These are phyloP conservation scores for Sarcophaga peregrina DNA, from an alignment of 1,140 invertebrate species.

Conservation along the genomic window DNA sequence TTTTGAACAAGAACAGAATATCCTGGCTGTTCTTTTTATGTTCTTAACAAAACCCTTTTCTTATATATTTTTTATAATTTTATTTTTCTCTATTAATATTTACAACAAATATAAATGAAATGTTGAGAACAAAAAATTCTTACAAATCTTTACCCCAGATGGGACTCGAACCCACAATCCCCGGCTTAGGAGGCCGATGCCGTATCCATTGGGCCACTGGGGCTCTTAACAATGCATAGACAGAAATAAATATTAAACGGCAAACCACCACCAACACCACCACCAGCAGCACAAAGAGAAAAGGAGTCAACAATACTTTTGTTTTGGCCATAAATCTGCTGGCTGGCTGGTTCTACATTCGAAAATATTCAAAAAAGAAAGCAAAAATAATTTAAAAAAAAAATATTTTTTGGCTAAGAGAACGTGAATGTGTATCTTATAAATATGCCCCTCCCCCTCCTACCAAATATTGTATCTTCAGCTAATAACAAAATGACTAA, in stretches of 20 bases:
- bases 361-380: not conserved
- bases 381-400: not conserved
- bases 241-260: not conserved
- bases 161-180: constrained; percentile 52
- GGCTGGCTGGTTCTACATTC: not conserved
- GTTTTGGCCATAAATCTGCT: not conserved
- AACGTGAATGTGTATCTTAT: too few relatives aligned
- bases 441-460: not conserved
- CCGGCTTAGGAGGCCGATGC: constrained; percentile 52
- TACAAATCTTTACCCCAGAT: constrained; percentile 51
- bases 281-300: too few relatives aligned
- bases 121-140: constrained; percentile 40
- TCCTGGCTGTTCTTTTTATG: too few relatives aligned
- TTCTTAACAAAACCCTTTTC: too few relatives aligned
- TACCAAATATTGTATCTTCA: too few relatives aligned
- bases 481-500: not conserved
- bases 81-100: not conserved
- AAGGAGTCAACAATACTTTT: constrained; percentile 14
- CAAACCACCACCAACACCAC: not conserved
- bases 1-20: too few relatives aligned
- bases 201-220: constrained; percentile 51
- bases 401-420: constrained; percentile 13
- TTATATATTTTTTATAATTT: too few relatives aligned
- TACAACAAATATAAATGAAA: not conserved
- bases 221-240: constrained; percentile 29